A percentile compares a stretch with the other conserved stretches of the same genome.
phyloP scores from a whole-genome alignment of 1,140 invertebrate species.

The Lasaia peninsularis region DNA sequence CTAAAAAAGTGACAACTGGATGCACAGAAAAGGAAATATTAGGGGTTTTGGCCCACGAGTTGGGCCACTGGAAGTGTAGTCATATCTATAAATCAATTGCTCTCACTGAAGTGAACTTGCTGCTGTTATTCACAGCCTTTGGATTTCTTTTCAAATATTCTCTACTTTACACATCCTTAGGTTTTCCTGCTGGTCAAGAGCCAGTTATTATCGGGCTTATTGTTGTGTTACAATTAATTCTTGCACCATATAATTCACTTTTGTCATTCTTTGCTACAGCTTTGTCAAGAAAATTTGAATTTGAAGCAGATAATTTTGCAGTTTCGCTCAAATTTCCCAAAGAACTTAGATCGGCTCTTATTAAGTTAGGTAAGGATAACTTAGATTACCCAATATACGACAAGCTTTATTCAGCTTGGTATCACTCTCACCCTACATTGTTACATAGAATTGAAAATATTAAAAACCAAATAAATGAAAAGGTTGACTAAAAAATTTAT shows the following conservation, averaged over 20 bases:
- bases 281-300: constrained; percentile 90
- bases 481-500: constrained; percentile 32
- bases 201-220: constrained; percentile 95
- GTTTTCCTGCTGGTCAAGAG: constrained; percentile 86
- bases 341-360: constrained; percentile 87
- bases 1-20: constrained; percentile 80
- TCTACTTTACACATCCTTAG: constrained; percentile 89
- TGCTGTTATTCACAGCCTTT: constrained; percentile 93
- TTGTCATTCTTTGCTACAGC: constrained; percentile 84
- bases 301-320: constrained; percentile 98
- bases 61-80: constrained; percentile 97
- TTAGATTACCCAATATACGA: constrained; percentile 95
- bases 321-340: constrained; percentile 85
- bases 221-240: constrained; percentile 94
- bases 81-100: constrained; percentile 94
- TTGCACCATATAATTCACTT: constrained; percentile 95
- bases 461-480: constrained; percentile 73
- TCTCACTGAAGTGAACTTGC: constrained; percentile 86
- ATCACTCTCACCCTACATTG: constrained; percentile 97
- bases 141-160: constrained; percentile 89
- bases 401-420: constrained; percentile 92
- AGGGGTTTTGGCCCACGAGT: constrained; percentile 96
- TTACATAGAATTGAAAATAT: constrained; percentile 93
- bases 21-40: constrained; percentile 96
- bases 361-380: constrained; percentile 97